These are phyloP conservation scores for Caenorhabditis sp. DNA, from an alignment of 2,888 invertebrate species.

Conservation along the genomic window DNA sequence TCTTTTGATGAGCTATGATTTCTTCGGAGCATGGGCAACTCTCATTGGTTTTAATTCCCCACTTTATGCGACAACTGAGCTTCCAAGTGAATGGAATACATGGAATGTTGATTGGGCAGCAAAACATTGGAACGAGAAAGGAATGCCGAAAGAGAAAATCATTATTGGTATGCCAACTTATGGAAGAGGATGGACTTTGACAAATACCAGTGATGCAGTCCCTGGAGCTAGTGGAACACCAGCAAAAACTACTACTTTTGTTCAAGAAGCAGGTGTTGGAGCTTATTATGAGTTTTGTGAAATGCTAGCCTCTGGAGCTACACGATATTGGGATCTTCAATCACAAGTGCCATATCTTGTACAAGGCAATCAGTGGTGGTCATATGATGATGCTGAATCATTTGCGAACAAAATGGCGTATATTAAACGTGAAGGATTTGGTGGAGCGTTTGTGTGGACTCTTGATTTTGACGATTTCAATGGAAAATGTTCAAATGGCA, in stretches of 20 bases:
- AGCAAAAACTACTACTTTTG: conserved; percentile 75
- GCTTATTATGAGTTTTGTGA: conserved; percentile 95
- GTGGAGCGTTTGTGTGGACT: conserved; percentile 71
- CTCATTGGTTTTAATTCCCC: conserved; percentile 61
- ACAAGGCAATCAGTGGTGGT: conserved; percentile 87
- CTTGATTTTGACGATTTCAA: conserved; percentile 71
- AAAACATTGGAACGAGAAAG: conserved; percentile 77
- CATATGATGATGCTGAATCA: conserved; percentile 87
- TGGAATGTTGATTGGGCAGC: conserved; percentile 80
- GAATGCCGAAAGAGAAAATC: conserved; percentile 67
- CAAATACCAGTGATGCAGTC: conserved; percentile 40
- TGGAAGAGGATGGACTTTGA: conserved; percentile 67
- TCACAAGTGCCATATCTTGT: conserved; percentile 81
- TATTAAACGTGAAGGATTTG: conserved; percentile 64
- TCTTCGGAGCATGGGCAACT: conserved; percentile 60
- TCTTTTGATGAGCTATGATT: conserved; percentile 65
- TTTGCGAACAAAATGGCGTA: conserved; percentile 77
- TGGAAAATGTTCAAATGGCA: conserved; percentile 60
- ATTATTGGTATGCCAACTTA: conserved; percentile 67
- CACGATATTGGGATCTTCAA: conserved; percentile 81
- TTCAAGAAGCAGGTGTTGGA: conserved; percentile 90
- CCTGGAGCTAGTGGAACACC: conserved; percentile 57
- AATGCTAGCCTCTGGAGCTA: conserved; percentile 80
- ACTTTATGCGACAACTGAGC: conserved; percentile 49
- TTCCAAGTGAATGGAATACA: conserved; percentile 49